Evolutionary conservation across 2,113 vertebrate genomes (phyloP).

Genomic region (Myrmophylax atrothorax): DNA sequence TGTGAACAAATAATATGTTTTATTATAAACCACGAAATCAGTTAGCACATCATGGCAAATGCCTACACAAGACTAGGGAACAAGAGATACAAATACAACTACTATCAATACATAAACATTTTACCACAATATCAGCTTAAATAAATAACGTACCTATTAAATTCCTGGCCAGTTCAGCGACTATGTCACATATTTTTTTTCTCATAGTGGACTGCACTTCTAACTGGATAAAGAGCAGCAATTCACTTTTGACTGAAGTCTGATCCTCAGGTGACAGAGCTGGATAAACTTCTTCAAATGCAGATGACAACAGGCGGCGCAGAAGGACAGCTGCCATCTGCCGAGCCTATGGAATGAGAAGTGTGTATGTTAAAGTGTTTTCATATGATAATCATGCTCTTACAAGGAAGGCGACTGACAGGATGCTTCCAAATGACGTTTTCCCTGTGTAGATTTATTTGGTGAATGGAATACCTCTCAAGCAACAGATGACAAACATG

Average conservation of each 20-base stretch:
- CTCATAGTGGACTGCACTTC: constrained; percentile 89
- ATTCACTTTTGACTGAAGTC: constrained; percentile 89
- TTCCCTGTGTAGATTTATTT: background rate
- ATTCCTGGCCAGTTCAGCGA: constrained; percentile 93
- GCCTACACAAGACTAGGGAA: background rate
- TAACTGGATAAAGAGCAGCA: constrained; percentile 90
- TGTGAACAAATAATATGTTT: background rate
- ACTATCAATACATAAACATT: background rate
- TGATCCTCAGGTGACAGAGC: constrained; percentile 88
- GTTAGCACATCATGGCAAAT: background rate
- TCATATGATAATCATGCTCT: background rate
- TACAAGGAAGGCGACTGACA: background rate
- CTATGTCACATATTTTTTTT: constrained; percentile 96
- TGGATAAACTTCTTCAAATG: constrained; percentile 96
- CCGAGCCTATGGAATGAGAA: constrained; percentile 79
- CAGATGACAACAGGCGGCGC: constrained; percentile 91
- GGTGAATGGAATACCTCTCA: background rate
- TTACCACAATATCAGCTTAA: background rate
- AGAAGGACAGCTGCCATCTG: constrained; percentile 97
- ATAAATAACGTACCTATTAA: constrained; percentile 83
- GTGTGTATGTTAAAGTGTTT: background rate
- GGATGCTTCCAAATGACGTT: background rate
- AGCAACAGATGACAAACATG: background rate
- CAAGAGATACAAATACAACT: background rate
- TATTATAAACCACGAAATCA: background rate